These are phyloP conservation scores for Anolis carolinensis DNA, from an alignment of 2,113 vertebrate genomes.

Conservation along the genomic window DNA sequence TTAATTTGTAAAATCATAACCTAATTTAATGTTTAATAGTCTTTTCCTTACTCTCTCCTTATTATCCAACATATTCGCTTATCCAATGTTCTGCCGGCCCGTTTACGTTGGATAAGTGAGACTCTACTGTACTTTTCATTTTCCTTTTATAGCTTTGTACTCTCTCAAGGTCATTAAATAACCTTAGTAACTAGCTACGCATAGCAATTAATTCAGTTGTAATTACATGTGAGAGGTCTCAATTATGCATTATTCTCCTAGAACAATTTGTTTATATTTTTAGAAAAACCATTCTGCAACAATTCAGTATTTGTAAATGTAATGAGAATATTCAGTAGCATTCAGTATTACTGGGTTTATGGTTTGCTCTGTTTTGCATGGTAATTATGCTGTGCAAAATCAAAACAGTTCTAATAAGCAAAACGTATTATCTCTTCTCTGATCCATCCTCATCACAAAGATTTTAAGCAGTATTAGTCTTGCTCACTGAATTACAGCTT, in stretches of 20 bases:
- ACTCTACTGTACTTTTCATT: conserved; percentile 39
- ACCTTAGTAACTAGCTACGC: conserved; percentile 44
- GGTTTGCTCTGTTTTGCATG: conserved; percentile 43
- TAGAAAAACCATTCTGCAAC: conserved; percentile 57
- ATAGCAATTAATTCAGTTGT: conserved; percentile 61
- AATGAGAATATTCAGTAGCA: conserved; percentile 45
- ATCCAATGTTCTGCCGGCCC: too few relatives aligned
- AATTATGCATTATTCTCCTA: conserved; percentile 54
- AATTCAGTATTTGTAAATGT: conserved; percentile 60
- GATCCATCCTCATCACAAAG: conserved; percentile 73
- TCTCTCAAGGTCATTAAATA: conserved; percentile 38
- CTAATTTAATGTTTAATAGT: too few relatives aligned
- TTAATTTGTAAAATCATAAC: too few relatives aligned
- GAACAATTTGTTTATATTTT: conserved; percentile 65
- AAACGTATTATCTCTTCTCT: conserved; percentile 71
- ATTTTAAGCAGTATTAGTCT: conserved; percentile 71
- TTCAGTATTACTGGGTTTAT: conserved; percentile 37
- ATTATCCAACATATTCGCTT: too few relatives aligned
- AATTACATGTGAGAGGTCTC: conserved; percentile 54
- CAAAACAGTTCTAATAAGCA: conserved; percentile 71
- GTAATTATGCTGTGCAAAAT: conserved; percentile 46
- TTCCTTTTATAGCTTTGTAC: conserved; percentile 47
- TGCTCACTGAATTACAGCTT: conserved; percentile 72
- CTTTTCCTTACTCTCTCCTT: too few relatives aligned
- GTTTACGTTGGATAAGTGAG: too few relatives aligned